Base-by-base conservation (phyloP, 1,140 invertebrate species). In the Grapholita molesta region DNA sequence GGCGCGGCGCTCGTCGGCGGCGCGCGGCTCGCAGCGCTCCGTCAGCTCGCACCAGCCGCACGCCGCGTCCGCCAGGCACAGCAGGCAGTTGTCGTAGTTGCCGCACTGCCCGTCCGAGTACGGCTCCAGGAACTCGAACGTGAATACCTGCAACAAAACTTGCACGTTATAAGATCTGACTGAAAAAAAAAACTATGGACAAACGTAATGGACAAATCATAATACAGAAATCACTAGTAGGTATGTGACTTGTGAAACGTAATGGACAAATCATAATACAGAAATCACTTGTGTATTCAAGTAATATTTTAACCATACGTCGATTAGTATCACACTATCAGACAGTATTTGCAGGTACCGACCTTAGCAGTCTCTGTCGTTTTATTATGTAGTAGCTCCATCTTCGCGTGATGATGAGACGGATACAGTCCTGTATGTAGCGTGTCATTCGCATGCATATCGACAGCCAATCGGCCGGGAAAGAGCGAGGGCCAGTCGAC, bases 41-140 rank as follows among this genome's bases (percentile, higher is more conserved):
- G 93, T 96, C 6, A 95, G 79, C 18, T 96, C 94, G 83, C 97
- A 98, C 98, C 98, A 99, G 0, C 97, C 97, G 83, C 98, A 99
- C 8, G 95, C 93, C 0, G 96, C 95, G 89, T 99, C 98, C 0
- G 95, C 96, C 21, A 99, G 89, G 84, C 98, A 99, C 57, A 97
- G 94, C 5, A 98, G 86, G 82, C 98, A 99, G 80, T 96, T 99
- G 57, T 92, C 94, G 78, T 98, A 97, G 21, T 94, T 92, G 0
- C 89, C 83, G 80, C 98, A 99, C n/a, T 94, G 93, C 0, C 96
- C 96, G 66, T 95, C 95, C 11, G 93, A 94, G 84, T 95, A 98
- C 0, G 97, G 97, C 84, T 98, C 97, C 23, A 99, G 85, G 84
- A 97, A 98, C 79, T 98, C 97, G 72, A 97, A 96, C 0, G 96